A percentile compares a stretch with the other conserved stretches of the same genome.
Conservation (phyloP, 2,888 invertebrate species). For the Nephrotoma appendiculata region DNA sequence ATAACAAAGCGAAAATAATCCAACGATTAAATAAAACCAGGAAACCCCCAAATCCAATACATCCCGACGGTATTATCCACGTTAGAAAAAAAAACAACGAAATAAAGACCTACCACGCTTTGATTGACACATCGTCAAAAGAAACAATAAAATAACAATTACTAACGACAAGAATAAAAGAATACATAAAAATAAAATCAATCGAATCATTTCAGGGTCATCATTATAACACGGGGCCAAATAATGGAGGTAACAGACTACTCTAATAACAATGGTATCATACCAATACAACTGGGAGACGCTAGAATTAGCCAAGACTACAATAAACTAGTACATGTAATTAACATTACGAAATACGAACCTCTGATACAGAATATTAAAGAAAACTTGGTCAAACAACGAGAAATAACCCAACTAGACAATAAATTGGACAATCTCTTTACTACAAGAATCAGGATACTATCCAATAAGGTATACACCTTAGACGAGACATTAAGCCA, state of each 20-base stretch:
- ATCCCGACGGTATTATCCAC: no score
- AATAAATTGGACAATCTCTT: background rate
- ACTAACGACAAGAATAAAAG: no score
- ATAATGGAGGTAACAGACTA: background rate
- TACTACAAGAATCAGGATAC: background rate
- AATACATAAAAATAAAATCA: background rate
- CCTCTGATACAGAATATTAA: background rate
- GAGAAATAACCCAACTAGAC: background rate
- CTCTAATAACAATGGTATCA: background rate
- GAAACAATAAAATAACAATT: no score
- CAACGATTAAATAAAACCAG: no score
- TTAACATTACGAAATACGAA: background rate
- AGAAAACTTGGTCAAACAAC: background rate
- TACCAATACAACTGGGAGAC: background rate
- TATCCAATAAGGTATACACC: background rate
- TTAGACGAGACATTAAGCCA: background rate
- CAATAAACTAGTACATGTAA: background rate
- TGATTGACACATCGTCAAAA: no score
- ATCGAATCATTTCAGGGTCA: background rate
- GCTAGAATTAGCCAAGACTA: background rate
- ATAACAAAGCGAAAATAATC: no score
- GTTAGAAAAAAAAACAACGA: no score
- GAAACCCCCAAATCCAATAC: no score
- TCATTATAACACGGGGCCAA: background rate
- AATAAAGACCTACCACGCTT: no score